These are phyloP conservation scores for Sinonovacula constricta DNA, from an alignment of 1,140 invertebrate genomes.

Conservation along the genomic window DNA sequence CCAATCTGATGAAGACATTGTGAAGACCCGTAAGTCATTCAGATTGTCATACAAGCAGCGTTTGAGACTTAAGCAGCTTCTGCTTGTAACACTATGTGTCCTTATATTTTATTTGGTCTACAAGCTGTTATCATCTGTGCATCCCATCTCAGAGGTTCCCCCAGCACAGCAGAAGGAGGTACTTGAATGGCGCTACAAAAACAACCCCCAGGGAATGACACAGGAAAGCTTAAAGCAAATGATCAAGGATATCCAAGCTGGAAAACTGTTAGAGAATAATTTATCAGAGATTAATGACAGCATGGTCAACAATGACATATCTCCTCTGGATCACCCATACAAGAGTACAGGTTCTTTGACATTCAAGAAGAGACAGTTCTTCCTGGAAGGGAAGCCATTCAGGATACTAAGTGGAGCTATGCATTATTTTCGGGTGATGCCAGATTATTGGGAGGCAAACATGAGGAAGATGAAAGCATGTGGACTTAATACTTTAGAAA, in stretches of 20 bases:
- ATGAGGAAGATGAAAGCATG: conserved; percentile 80
- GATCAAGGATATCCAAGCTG: not conserved
- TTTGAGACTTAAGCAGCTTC: too few species aligned
- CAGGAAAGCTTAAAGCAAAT: conserved; percentile 6
- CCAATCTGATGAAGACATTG: too few species aligned
- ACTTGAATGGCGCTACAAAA: conserved; percentile 23
- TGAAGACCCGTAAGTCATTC: too few species aligned
- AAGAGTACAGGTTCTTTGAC: conserved; percentile 60
- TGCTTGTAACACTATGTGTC: too few species aligned
- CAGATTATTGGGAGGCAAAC: conserved; percentile 80
- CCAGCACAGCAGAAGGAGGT: too few species aligned
- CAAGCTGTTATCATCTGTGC: too few species aligned
- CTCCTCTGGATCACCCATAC: conserved; percentile 35
- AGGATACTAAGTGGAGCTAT: conserved; percentile 79
- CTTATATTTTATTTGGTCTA: too few species aligned
- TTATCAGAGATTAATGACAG: not conserved
- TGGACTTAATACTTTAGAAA: conserved; percentile 81
- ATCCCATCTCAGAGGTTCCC: too few species aligned
- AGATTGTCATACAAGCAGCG: too few species aligned
- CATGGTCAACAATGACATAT: not conserved
- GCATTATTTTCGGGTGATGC: conserved; percentile 81
- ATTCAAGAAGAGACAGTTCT: conserved; percentile 68
- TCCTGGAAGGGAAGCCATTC: conserved; percentile 67
- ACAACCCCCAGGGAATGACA: conserved; percentile 22
- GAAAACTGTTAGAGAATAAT: not conserved